Evolutionary conservation across 2,888 invertebrate species (phyloP), one percentile per base, ranked within the genome.

Genomic region (Parelbella ahira): DNA sequence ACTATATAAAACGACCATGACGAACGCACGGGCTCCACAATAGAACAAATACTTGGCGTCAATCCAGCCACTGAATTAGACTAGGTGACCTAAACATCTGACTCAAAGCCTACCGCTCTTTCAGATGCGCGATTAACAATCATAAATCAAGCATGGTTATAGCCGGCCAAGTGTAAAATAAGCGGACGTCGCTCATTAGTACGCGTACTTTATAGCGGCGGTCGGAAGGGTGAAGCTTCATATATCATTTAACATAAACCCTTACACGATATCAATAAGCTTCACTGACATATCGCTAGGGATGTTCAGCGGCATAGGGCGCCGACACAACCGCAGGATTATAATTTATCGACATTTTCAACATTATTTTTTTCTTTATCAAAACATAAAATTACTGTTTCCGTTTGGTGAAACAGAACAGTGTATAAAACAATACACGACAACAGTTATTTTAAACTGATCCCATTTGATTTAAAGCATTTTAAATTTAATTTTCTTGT

Each of bases 21-120:
- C 66, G 59, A 57, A 58, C 46, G 52, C 41, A 56, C n/a, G n/a
- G n/a, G n/a, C 59, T 61, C 76, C 62, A 83, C 82, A 82, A 84
- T 81, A 81, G 82, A 77, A 77, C 77, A 70, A 80, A 76, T 70
- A 72, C 63, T 81, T 84, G 84, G 84, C 82, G 66, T 50, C 56
- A 55, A 71, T 83, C 84, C 84, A 84, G 81, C 54, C 74, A 63
- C 76, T 64, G 70, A 83, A 68, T 80, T 82, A 82, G 81, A 75
- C 62, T 67, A 68, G 55, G 52, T 62, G 56, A 63, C 62, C 62
- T 59, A 56, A 58, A 42, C 49, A n/a, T 45, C 44, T 50, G 47
- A 53, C 47, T 48, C 49, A 49, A 53, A 51, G 53, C 53, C 56
- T 54, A 50, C 48, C 51, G 27, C 36, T 33, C 42, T 28, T 45